Base-by-base conservation (phyloP, 2,113 vertebrate genomes). In the Chloroceryle aenea region DNA sequence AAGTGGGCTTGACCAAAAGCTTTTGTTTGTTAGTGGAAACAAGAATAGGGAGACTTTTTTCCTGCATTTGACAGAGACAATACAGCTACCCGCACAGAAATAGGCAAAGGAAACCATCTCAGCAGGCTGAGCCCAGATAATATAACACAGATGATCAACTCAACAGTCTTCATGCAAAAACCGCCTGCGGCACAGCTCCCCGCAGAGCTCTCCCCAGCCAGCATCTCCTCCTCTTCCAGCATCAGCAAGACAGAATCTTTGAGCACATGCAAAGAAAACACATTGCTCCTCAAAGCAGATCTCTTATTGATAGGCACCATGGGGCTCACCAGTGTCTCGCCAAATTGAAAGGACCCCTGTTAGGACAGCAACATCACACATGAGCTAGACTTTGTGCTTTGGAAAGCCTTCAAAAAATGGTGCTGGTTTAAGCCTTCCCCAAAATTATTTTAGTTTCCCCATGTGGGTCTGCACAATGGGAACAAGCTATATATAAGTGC, bases 91-190 rank as follows among this genome's bases (percentile, higher is more conserved):
- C n/a, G 1, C 1, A 2, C 84, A 50, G 87, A 90, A 92, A 75
- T 1, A 92, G 81, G 77, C 84, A 77, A 75, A 89, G 71, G 43
- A 93, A 95, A 78, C 76, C 72, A 40, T 92, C 80, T 72, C 92
- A 72, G 90, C 85, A 89, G 79, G 80, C 75, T 64, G 80, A 95
- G 48, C 53, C 40, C 55, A 64, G 78, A 94, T 96, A 97, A 97
- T 94, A 59, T 53, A 86, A 95, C 36, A 94, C 97, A 97, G 96
- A 96, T 96, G 91, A 95, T 75, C 48, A 12, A 30, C 55, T 86
- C 82, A 40, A n/a, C 61, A 45, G 52, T 6, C 82, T 91, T 73
- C 64, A 10, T 23, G 75, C 0, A 0, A 58, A 58, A 87, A 77
- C 68, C 1, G n/a, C 93, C 89, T 0, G 0, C 62, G 4, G 93